Evolutionary conservation across 2,888 invertebrate species (phyloP).

Genomic region (Dynastes grantii): DNA sequence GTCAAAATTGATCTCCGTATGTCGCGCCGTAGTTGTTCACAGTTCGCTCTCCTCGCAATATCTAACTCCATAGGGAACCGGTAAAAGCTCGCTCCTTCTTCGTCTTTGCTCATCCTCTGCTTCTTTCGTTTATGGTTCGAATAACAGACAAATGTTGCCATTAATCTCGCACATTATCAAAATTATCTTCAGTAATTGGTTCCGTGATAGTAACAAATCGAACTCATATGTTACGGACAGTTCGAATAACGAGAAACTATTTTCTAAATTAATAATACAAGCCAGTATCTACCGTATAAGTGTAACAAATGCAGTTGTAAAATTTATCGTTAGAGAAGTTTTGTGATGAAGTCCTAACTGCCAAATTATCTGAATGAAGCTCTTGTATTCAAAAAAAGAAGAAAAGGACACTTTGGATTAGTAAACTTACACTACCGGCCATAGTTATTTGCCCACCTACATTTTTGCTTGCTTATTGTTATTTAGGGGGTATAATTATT

Average conservation of each 20-base stretch:
- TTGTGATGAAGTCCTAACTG: no score
- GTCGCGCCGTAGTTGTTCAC: no score
- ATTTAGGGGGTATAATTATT: no score
- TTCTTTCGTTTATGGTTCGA: slow-evolving; percentile 10
- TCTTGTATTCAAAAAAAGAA: no score
- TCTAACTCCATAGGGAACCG: not conserved
- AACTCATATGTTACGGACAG: slow-evolving; percentile 62
- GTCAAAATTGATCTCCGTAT: no score
- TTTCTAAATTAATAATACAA: slow-evolving; percentile 43
- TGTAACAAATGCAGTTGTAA: not conserved
- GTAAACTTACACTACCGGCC: no score
- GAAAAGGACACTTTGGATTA: no score
- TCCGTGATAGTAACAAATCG: slow-evolving; percentile 65
- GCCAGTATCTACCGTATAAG: not conserved
- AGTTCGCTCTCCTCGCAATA: not conserved
- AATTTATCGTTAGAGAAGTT: no score
- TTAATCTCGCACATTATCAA: slow-evolving; percentile 62
- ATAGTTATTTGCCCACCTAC: no score
- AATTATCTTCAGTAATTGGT: slow-evolving; percentile 65
- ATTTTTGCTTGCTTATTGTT: no score
- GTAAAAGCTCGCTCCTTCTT: not conserved
- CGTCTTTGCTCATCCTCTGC: slow-evolving; percentile 14
- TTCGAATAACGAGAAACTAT: slow-evolving; percentile 48
- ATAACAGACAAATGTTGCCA: slow-evolving; percentile 34
- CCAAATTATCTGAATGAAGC: no score